Evolutionary conservation across 2,113 vertebrate genomes (phyloP), one percentile per base, ranked within the genome.

Genomic region (Rhea pennata): DNA sequence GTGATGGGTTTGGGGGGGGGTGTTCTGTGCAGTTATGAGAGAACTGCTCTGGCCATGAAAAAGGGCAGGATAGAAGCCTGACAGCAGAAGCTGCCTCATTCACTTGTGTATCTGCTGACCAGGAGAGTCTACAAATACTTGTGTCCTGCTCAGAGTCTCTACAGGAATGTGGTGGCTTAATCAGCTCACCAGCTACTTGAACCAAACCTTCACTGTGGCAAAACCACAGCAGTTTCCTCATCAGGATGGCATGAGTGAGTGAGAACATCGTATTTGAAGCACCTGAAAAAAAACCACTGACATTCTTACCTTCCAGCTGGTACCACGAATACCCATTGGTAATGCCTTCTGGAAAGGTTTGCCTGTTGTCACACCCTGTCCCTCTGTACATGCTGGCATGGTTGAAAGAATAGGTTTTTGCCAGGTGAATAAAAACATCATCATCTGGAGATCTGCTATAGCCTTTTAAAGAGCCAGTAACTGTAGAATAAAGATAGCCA

Each of bases 261-360:
- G 10, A 84, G 46, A 80, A 40, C 14, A 10, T 22, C 27, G 0
- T 27, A n/a, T 6, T 56, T 44, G 84, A 83, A 80, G 58, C 46
- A 64, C 33, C 33, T 53, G 33, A 40, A 46, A n/a, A 11, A 29
- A 19, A 2, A 59, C 7, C 8, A 10, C 7, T 19, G 70, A 65
- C 5, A 5, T 51, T 84, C 97, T 96, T 81, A 99, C 99, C 99
- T 98, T 93, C 12, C 61, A 99, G 97, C 40, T 97, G 96, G 91
- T 99, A 99, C 99, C 99, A 99, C 3, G 96, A 66, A 93, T 97
- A 99, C 1, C 99, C 99, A 1, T 99, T 99, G 59, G 98, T 99
- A 72, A 99, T 98, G 87, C 99, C 99, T 2, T 97, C 93, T 4
- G 27, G 75, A 96, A 99, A 99, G 24, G 69, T 75, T 2, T 82